Evolutionary conservation across 2,888 invertebrate species (phyloP).

Genomic region (Cheilosia soror): DNA sequence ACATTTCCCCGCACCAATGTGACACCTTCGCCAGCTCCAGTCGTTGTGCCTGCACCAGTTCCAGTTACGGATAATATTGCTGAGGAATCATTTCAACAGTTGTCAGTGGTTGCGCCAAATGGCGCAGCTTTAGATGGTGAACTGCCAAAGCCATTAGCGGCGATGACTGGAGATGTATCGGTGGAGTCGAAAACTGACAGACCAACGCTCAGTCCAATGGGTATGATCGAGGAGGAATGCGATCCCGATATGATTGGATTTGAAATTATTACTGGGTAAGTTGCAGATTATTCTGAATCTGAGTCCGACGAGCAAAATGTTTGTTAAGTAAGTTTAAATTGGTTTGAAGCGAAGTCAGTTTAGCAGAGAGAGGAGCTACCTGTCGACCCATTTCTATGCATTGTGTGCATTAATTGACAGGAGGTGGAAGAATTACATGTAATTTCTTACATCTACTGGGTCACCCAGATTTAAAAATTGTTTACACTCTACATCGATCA

Average conservation of each 20-base stretch:
- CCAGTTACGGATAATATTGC: slow-evolving; percentile 74
- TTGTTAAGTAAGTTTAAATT: too few relatives aligned
- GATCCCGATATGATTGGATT: slow-evolving; percentile 96
- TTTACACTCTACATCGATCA: too few relatives aligned
- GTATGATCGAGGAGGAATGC: slow-evolving; percentile 88
- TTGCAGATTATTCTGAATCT: slow-evolving; percentile 39
- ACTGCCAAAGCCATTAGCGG: slow-evolving; percentile 80
- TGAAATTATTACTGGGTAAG: slow-evolving; percentile 94
- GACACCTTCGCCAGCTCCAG: slow-evolving; percentile 80
- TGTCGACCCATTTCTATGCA: too few relatives aligned
- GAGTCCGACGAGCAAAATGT: too few relatives aligned
- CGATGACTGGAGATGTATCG: slow-evolving; percentile 75
- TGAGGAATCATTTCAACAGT: slow-evolving; percentile 76
- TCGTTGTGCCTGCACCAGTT: slow-evolving; percentile 46
- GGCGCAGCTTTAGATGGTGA: slow-evolving; percentile 78
- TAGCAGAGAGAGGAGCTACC: too few relatives aligned
- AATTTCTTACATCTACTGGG: too few relatives aligned
- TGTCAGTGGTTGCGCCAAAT: slow-evolving; percentile 72
- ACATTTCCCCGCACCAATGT: slow-evolving; percentile 83
- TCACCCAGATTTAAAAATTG: too few relatives aligned
- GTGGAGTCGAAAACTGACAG: slow-evolving; percentile 80
- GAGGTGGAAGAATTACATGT: too few relatives aligned
- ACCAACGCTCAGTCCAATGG: slow-evolving; percentile 76
- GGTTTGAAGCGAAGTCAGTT: too few relatives aligned
- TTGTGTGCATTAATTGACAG: too few relatives aligned